Percentiles rank a stretch among this genome's conserved stretches.
These are phyloP conservation scores for Ceratotherium simum DNA, from an alignment of 2,113 vertebrate genomes.

Conservation along the genomic window DNA sequence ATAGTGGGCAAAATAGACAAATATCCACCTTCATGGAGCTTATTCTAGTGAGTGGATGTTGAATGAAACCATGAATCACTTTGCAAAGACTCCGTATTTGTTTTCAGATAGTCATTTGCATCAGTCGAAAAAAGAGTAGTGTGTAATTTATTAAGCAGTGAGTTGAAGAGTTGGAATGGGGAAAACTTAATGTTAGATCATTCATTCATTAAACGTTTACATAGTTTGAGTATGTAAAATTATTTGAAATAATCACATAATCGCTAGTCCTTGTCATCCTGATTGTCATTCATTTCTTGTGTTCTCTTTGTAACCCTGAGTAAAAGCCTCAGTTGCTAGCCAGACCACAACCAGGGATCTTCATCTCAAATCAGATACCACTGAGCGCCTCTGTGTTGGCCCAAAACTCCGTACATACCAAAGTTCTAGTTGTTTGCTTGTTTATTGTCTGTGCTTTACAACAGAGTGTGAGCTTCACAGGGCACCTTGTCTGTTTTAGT, in stretches of 20 bases:
- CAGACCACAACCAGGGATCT: not conserved
- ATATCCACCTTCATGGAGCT: not conserved
- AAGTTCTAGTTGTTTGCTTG: not conserved
- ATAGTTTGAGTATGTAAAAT: not conserved
- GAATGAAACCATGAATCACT: conserved; percentile 18
- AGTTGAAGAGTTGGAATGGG: not conserved
- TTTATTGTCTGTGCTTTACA: not conserved
- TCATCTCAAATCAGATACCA: not conserved
- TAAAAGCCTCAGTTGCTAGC: not conserved
- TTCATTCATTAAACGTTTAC: not conserved
- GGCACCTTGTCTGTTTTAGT: not conserved
- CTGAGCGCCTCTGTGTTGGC: not conserved
- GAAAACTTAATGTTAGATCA: not conserved
- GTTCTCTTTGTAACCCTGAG: not conserved
- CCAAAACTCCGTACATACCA: not conserved
- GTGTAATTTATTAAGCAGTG: not conserved
- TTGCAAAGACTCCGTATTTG: not conserved
- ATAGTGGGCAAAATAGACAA: not conserved
- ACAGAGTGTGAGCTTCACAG: not conserved
- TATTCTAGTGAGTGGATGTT: not conserved
- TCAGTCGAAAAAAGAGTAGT: not conserved
- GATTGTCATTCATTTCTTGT: not conserved
- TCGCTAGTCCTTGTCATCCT: not conserved
- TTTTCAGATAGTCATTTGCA: conserved; percentile 22
- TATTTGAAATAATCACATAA: conserved; percentile 30